Evolutionary conservation across 2,113 vertebrate genomes (phyloP), one percentile per base, ranked within the genome.

Genomic region (Campylomormyrus tamandua): DNA sequence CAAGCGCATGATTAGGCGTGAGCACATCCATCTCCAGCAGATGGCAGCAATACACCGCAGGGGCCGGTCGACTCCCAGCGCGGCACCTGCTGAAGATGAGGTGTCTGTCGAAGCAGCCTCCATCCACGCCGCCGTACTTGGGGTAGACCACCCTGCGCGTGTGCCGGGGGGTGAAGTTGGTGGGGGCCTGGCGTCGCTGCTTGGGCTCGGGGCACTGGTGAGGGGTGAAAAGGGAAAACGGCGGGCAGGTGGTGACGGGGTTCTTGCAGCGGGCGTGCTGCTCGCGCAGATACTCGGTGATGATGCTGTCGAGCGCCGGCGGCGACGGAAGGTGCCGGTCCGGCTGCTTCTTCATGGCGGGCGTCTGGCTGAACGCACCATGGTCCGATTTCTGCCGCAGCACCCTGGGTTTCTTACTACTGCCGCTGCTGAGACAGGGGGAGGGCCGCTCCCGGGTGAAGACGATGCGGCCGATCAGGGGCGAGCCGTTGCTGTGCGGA

Each of bases 211-310:
- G 98, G 94, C 98, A 99, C 88, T 99, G 98, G 91, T 99, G 98
- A 66, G 98, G 98, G 83, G 97, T 99, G 95, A 99, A 99, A 89
- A 99, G 98, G 92, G 98, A 99, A 94, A 99, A 99, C 31, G 98
- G 98, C 31, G 98, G 98, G 92, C 98, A 99, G 87, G 98, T 99
- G 87, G 98, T 98, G 86, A 99, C 98, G 0, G 98, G 98, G 96
- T 99, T 99, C 95, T 99, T 99, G 95, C 98, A 99, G 93, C 98
- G 98, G 19, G 98, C 98, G 0, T 99, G 98, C 94, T 99, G 98
- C 93, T 99, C 98, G 91, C 98, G 96, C 94, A 99, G 95, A 93
- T 99, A 99, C 91, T 99, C 98, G 45, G 98, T 99, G 94, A 99
- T 99, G 94, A 99, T 99, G 94, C 98, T 97, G 96, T 99, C 98